These are phyloP conservation scores for Nemurella pictetii DNA, from an alignment of 2,888 invertebrate species.

Conservation along the genomic window DNA sequence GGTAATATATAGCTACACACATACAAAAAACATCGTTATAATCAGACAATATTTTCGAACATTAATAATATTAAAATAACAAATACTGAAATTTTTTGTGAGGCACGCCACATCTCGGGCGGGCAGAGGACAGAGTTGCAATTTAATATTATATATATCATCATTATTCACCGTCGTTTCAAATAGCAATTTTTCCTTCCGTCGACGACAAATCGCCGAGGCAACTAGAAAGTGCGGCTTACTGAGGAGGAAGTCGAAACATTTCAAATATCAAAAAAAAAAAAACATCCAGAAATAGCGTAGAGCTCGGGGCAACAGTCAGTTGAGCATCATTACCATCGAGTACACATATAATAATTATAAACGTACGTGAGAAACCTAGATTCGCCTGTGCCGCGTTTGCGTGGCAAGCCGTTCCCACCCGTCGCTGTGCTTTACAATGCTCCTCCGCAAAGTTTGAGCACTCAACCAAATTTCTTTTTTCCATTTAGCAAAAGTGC, in stretches of 20 bases:
- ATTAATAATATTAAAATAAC: conserved; percentile 42
- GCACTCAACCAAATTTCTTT: background rate
- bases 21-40: conserved; percentile 41
- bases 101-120: conserved; percentile 43
- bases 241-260: background rate
- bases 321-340: conserved; percentile 22
- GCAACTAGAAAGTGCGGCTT: background rate
- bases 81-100: conserved; percentile 45
- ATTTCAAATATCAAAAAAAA: conserved; percentile 6
- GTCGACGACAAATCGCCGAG: background rate
- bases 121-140: conserved; percentile 43
- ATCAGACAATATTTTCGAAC: conserved; percentile 42
- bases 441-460: background rate
- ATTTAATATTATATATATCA: conserved; percentile 41
- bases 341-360: conserved; percentile 8
- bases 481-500: conserved; percentile 7
- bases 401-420: background rate
- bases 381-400: background rate
- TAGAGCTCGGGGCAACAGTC: conserved; percentile 18
- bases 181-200: background rate
- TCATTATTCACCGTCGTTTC: conserved; percentile 34
- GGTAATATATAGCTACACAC: conserved; percentile 42
- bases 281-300: conserved; percentile 22
- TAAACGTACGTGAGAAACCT: background rate
- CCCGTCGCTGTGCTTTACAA: background rate